Evolutionary conservation across 2,113 vertebrate species (phyloP).

Genomic region (Oryzias celebensis): DNA sequence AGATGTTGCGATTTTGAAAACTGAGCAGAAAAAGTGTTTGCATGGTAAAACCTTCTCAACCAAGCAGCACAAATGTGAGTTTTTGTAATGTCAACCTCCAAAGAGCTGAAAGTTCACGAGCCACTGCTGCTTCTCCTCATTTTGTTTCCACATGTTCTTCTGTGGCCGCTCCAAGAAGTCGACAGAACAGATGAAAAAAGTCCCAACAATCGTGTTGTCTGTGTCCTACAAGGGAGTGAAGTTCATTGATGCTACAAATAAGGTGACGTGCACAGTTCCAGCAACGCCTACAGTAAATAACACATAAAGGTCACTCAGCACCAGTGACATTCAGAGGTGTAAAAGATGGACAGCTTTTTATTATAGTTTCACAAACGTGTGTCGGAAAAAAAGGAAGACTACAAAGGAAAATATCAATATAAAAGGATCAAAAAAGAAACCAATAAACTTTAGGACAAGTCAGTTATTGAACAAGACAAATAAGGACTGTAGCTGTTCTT

Average conservation of each 20-base stretch:
- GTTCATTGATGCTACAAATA: slow-evolving; percentile 99
- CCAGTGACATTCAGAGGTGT: slow-evolving; percentile 21
- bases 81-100: neutral
- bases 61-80: neutral
- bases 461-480: too few relatives aligned
- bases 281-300: slow-evolving; percentile 28
- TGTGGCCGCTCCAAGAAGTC: slow-evolving; percentile 86
- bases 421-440: too few relatives aligned
- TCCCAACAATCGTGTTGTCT: slow-evolving; percentile 96
- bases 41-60: too few relatives aligned
- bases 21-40: neutral
- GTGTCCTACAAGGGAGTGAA: slow-evolving; percentile 99
- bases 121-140: slow-evolving; percentile 23
- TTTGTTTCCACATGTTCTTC: slow-evolving; percentile 5
- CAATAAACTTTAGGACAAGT: too few relatives aligned
- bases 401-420: neutral
- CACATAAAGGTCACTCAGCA: slow-evolving; percentile 37
- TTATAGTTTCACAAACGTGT: neutral
- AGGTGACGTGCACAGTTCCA: slow-evolving; percentile 76
- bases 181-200: slow-evolving; percentile 99
- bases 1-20: slow-evolving; percentile 17
- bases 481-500: too few relatives aligned
- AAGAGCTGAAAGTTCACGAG: slow-evolving; percentile 1
- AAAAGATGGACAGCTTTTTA: neutral
- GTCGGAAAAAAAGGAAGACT: neutral